Evolutionary conservation across 2,113 vertebrate species (phyloP).

Genomic region (Columbina picui): DNA sequence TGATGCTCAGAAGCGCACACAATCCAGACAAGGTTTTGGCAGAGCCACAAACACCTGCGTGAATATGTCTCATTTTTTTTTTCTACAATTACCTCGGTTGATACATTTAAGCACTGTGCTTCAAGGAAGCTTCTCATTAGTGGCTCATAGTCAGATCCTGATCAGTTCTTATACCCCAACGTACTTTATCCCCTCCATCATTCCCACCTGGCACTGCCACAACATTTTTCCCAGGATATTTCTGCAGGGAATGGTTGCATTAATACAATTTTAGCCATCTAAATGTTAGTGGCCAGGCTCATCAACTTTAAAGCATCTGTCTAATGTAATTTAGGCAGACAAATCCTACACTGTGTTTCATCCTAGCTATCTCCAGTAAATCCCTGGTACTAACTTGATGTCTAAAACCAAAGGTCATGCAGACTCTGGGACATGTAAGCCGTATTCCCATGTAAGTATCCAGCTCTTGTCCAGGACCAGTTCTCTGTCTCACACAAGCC

Average conservation of each 20-base stretch:
- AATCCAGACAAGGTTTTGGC: slow-evolving; percentile 19
- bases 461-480: neutral
- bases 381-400: neutral
- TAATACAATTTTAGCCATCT: neutral
- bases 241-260: neutral
- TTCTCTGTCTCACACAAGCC: neutral
- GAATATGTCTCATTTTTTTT: neutral
- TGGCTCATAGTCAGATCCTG: neutral
- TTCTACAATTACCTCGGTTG: neutral
- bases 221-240: neutral
- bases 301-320: neutral
- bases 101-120: neutral
- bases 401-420: neutral
- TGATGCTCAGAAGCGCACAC: neutral
- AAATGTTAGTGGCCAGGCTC: neutral
- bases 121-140: neutral
- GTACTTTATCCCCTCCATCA: neutral
- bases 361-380: neutral
- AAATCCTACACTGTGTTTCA: neutral
- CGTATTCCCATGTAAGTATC: neutral
- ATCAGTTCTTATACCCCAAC: neutral
- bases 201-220: neutral
- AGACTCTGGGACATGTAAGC: neutral
- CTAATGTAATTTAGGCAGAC: neutral
- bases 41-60: slow-evolving; percentile 7